Evolutionary conservation across 2,797 vertebrate genomes (phyloP), one percentile per base, ranked within the genome.

Genomic region (Tympanoctomys barrerae): DNA sequence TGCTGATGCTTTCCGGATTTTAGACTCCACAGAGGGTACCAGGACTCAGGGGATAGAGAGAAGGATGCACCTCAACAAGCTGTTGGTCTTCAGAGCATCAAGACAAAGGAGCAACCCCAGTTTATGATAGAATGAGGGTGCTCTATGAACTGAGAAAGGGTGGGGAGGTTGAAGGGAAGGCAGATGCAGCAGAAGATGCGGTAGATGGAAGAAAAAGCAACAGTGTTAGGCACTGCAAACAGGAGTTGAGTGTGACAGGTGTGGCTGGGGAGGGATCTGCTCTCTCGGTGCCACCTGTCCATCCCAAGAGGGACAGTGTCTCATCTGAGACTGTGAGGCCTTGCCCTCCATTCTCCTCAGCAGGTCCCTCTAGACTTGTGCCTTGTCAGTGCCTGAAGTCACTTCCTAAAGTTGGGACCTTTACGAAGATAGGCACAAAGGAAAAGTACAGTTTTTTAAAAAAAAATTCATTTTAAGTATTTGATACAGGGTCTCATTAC

Each of bases 101-200:
- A 79, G 57, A 68, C 39, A 61, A 79, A 46, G 0, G 0, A 75
- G 91, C 31, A 52, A 46, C 33, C 33, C 61, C 16, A 54, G 54
- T 33, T 16, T 46, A 73, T 1, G 24, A 61, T 46, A 82, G 33
- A 18, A 19, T 26, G 9, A 70, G 59, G 26, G 71, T 26, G 1
- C 42, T 90, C 5, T 26, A 39, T 28, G 22, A 92, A n/a, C 39
- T 64, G 12, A 68, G 64, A n/a, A 68, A 33, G 36, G 39, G 3
- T 33, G 0, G 9, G 21, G 13, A 12, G 9, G 33, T 26, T 6
- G 4, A 88, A 6, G 21, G 24, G 11, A 1, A 19, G 21, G 3
- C 2, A 21, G 14, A 8, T 3, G 2, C n/a, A 71, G n/a, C 36
- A 18, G 64, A 33, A 33, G 64, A 33, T 0, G 14, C 64, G 33